Evolutionary conservation across 2,113 vertebrate species (phyloP).

Genomic region (Sula dactylatra): DNA sequence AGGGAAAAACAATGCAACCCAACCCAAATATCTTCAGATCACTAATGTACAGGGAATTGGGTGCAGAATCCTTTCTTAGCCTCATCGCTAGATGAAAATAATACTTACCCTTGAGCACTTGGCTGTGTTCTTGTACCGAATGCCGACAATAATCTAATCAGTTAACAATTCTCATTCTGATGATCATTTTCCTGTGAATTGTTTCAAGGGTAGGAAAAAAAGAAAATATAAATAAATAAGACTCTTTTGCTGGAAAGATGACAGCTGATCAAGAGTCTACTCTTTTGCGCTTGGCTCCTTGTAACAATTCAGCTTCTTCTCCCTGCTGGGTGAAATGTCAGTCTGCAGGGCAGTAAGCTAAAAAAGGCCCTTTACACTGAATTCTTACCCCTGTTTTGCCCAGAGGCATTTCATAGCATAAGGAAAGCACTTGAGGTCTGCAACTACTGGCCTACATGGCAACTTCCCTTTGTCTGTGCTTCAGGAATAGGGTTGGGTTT

Average conservation of each 20-base stretch:
- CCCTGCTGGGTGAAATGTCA: conserved; percentile 46
- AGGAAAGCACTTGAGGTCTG: conserved; percentile 35
- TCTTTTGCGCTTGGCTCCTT: neutral
- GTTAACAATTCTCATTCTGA: conserved; percentile 39
- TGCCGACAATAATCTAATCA: conserved; percentile 41
- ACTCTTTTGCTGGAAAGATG: neutral
- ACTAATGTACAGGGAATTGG: conserved; percentile 17
- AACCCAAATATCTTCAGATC: conserved; percentile 46
- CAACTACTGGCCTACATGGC: conserved; percentile 27
- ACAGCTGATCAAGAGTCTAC: neutral
- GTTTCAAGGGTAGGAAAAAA: neutral
- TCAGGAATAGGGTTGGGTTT: conserved; percentile 9
- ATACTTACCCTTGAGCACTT: conserved; percentile 34
- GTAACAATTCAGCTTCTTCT: conserved; percentile 31
- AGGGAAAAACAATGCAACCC: conserved; percentile 38
- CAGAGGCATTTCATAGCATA: neutral
- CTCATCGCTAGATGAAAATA: conserved; percentile 58
- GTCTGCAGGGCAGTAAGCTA: neutral
- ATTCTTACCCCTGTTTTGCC: conserved; percentile 36
- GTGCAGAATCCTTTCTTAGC: conserved; percentile 36
- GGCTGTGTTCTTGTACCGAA: neutral
- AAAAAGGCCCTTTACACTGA: conserved; percentile 42
- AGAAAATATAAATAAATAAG: conserved; percentile 3
- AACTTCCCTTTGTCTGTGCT: conserved; percentile 49
- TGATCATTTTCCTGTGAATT: conserved; percentile 47